Base-by-base conservation (phyloP, 1,140 invertebrate genomes). In the Parasteatoda tepidariorum region DNA sequence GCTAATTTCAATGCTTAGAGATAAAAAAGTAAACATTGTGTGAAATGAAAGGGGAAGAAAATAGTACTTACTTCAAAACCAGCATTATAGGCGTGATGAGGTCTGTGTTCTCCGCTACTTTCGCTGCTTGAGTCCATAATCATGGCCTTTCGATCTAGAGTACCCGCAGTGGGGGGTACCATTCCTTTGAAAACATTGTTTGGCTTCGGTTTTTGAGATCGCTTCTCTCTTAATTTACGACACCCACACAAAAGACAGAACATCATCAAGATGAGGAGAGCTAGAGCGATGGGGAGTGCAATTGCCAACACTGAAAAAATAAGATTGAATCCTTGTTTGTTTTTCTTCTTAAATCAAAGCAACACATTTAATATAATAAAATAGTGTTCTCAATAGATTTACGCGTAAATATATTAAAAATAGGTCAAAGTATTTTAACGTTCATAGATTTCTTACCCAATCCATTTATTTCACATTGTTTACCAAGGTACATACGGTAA, bases 121-220 rank as follows among this genome's bases (percentile, higher is more conserved):
- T 96, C 95, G 84, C 93, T 94, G 66, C 92, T 93, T 7, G 93
- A 92, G 86, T 95, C 95, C 57, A 90, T 74, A 15, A 85, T 88
- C 90, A 96, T 94, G 0, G 93, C 94, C 82, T 94, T 90, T 85
- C 93, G 91, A 85, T 95, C 94, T 22, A 89, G 86, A 24, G 87
- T 89, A 3, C 86, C 87, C 13, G 84, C 84, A 57, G 83, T 28
- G 2, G 84, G 84, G 0, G 76, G 64, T 6, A 66, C 84, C 74
- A 85, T 83, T 18, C 79, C 84, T 22, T 75, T 73, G 48, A 85
- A 83, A 9, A 85, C 71, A 54, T 71, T 67, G 0, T 28, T 22
- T 24, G 67, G 66, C 28, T 67, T 24, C 18, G 38, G 55, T 48
- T 84, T 84, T 71, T 84, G 83, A 4, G 81, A 33, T 22, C 81